phyloP scores from a whole-genome alignment of 1,140 invertebrate genomes.

The Charaxes varanes region DNA sequence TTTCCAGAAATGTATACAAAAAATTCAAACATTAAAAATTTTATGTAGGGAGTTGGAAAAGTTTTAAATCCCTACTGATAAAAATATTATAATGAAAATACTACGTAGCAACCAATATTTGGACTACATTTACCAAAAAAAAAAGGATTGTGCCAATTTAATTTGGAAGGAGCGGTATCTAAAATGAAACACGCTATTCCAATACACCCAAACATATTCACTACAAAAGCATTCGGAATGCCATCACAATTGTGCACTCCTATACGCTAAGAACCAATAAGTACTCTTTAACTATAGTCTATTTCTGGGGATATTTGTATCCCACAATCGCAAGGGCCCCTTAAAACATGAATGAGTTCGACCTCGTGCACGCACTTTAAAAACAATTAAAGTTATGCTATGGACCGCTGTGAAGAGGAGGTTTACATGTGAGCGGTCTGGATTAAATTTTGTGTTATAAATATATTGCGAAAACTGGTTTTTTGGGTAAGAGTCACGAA shows the following conservation, averaged over 20 bases:
- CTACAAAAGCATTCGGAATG: background rate
- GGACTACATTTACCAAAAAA: too few relatives aligned
- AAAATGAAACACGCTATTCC: too few relatives aligned
- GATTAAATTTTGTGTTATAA: constrained; percentile 1
- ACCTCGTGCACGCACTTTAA: constrained; percentile 40
- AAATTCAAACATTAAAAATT: too few relatives aligned
- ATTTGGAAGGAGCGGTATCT: too few relatives aligned
- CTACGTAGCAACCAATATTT: too few relatives aligned
- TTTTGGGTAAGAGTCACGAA: background rate
- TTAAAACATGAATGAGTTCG: constrained; percentile 21
- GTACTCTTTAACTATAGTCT: constrained; percentile 2
- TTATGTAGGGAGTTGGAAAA: too few relatives aligned
- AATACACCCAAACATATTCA: too few relatives aligned
- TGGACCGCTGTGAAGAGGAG: constrained; percentile 12
- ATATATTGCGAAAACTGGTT: background rate
- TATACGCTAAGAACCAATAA: constrained; percentile 1
- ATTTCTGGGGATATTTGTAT: background rate
- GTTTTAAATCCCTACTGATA: too few relatives aligned
- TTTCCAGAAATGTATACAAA: too few relatives aligned
- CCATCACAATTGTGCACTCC: constrained; percentile 1
- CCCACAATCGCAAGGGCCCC: constrained; percentile 17
- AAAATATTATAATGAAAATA: too few relatives aligned
- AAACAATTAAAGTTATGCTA: constrained; percentile 56
- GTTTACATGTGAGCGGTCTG: constrained; percentile 31
- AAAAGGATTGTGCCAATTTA: too few relatives aligned